Percentiles rank a stretch among this genome's conserved stretches.
Evolutionary conservation across 1,140 invertebrate species (phyloP).

Genomic region (Hirudo medicinalis): DNA sequence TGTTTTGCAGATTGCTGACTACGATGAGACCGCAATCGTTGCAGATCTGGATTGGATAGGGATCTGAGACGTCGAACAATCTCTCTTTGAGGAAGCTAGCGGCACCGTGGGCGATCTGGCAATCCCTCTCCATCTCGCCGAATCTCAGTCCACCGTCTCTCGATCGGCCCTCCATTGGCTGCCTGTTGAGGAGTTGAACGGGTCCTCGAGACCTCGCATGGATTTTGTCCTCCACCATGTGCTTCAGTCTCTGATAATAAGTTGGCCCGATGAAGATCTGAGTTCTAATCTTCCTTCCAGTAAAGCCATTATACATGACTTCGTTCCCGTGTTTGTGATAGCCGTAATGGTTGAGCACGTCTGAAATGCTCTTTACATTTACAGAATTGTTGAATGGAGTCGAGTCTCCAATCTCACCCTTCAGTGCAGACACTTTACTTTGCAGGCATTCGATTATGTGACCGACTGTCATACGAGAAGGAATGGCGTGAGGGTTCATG

Average conservation of each 20-base stretch:
- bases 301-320: slow-evolving; percentile 88
- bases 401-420: slow-evolving; percentile 94
- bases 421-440: slow-evolving; percentile 66
- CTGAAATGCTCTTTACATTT: slow-evolving; percentile 96
- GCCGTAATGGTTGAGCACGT: slow-evolving; percentile 84
- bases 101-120: slow-evolving; percentile 96
- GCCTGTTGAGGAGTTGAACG: slow-evolving; percentile 89
- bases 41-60: slow-evolving; percentile 89
- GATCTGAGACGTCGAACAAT: slow-evolving; percentile 95
- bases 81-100: slow-evolving; percentile 91
- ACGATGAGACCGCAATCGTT: slow-evolving; percentile 94
- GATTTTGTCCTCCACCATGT: slow-evolving; percentile 99
- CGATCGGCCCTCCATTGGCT: slow-evolving; percentile 96
- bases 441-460: slow-evolving; percentile 99
- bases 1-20: slow-evolving; percentile 89
- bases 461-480: slow-evolving; percentile 98
- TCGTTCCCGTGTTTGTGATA: slow-evolving; percentile 93
- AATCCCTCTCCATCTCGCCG: slow-evolving; percentile 99
- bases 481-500: slow-evolving; percentile 97
- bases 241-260: slow-evolving; percentile 85
- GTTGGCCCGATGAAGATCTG: slow-evolving; percentile 84
- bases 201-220: slow-evolving; percentile 90
- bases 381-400: slow-evolving; percentile 98
- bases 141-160: slow-evolving; percentile 95
- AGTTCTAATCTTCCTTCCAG: slow-evolving; percentile 88